A percentile compares a stretch with the other conserved stretches of the same genome.
phyloP scores from a whole-genome alignment of 2,888 invertebrate species.

The Zelleria hepariella region DNA sequence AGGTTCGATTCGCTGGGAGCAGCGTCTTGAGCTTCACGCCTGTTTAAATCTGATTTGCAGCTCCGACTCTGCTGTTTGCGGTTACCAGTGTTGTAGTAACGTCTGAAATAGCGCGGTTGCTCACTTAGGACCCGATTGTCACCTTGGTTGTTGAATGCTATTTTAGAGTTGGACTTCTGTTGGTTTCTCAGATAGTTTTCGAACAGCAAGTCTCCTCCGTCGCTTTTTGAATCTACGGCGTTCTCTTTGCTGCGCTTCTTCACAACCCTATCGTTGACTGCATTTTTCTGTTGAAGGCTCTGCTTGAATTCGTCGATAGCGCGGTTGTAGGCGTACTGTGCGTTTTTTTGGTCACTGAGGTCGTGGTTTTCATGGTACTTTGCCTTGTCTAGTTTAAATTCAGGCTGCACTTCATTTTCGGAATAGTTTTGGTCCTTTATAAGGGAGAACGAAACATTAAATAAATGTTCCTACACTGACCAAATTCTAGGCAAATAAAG shows the following conservation, averaged over 20 bases:
- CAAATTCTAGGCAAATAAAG: not conserved
- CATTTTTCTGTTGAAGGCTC: not conserved
- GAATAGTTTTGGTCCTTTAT: not conserved
- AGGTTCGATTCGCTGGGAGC: not conserved
- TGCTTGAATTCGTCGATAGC: not conserved
- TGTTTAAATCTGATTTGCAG: slow-evolving; percentile 29
- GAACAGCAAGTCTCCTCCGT: not conserved
- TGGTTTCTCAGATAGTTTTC: not conserved
- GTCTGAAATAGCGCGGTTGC: not conserved
- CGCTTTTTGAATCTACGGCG: not conserved
- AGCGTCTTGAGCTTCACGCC: slow-evolving; percentile 26
- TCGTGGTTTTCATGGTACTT: not conserved
- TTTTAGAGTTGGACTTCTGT: not conserved
- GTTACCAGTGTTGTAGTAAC: slow-evolving; percentile 7
- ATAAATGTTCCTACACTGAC: not conserved
- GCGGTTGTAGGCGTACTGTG: not conserved
- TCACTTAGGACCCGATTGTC: not conserved
- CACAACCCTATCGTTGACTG: not conserved
- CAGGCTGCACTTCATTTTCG: not conserved
- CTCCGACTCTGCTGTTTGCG: slow-evolving; percentile 26
- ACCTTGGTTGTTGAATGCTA: not conserved
- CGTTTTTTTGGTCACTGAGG: not conserved
- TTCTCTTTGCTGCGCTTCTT: not conserved
- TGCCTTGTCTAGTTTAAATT: not conserved
- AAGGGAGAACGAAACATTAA: not conserved